These are phyloP conservation scores for Orius insidiosus DNA, from an alignment of 1,140 invertebrate species.

Conservation along the genomic window DNA sequence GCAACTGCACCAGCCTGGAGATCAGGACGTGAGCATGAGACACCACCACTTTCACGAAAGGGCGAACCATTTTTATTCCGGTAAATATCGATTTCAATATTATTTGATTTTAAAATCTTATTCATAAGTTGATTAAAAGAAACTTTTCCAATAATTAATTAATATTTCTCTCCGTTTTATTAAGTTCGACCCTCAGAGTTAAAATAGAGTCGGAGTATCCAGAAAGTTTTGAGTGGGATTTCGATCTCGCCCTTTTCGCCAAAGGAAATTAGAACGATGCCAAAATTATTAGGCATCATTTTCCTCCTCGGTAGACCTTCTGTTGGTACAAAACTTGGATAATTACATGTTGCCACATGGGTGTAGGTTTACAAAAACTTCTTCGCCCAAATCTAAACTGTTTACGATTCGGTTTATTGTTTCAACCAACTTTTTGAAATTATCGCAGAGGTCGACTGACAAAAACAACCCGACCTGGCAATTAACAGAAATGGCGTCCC, in stretches of 20 bases:
- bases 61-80: constrained; percentile 50
- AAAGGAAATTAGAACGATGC: no score
- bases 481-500: no score
- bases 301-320: no score
- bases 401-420: no score
- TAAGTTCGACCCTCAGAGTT: background rate
- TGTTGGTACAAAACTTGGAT: no score
- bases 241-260: background rate
- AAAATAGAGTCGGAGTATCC: background rate
- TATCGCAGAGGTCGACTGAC: no score
- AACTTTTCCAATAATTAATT: background rate
- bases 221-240: background rate
- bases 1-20: constrained; percentile 62
- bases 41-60: constrained; percentile 61
- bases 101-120: background rate
- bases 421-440: no score
- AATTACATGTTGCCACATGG: no score
- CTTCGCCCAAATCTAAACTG: no score
- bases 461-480: no score
- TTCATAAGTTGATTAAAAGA: background rate
- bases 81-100: constrained; percentile 22
- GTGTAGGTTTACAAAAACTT: no score
- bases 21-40: constrained; percentile 48
- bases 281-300: no score
- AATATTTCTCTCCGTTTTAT: background rate